Percentiles rank a stretch among this genome's conserved stretches.
Conservation (phyloP, 2,113 vertebrate species). For the Emydocephalus ijimae region DNA sequence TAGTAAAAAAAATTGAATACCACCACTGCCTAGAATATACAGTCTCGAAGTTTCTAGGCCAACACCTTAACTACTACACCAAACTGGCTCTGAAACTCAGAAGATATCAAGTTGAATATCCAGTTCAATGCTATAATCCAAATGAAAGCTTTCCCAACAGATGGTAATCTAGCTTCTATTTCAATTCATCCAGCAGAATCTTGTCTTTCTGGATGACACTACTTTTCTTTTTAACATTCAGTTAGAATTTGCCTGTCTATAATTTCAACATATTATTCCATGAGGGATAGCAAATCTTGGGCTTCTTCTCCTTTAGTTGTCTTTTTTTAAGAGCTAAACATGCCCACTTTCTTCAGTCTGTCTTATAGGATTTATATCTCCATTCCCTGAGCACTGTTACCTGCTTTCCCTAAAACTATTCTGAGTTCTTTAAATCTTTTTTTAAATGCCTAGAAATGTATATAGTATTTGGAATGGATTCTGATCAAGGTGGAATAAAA, state of each 20-base stretch:
- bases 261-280: not conserved
- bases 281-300: not conserved
- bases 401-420: not conserved
- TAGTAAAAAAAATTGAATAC: too few species aligned
- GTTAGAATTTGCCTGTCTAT: not conserved
- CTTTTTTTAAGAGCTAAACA: not conserved
- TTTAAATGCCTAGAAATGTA: not conserved
- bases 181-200: not conserved
- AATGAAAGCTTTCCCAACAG: not conserved
- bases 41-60: not conserved
- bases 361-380: not conserved
- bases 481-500: not conserved
- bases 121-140: not conserved
- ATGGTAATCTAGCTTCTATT: not conserved
- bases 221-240: not conserved
- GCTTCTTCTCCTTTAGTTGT: not conserved
- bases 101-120: not conserved
- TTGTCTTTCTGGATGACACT: not conserved
- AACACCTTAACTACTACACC: not conserved
- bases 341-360: not conserved
- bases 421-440: not conserved
- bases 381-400: not conserved
- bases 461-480: not conserved
- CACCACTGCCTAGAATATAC: not conserved
- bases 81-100: not conserved